These are phyloP conservation scores for Dasysyrphus albostriatus DNA, from an alignment of 2,888 invertebrate genomes.

Conservation along the genomic window DNA sequence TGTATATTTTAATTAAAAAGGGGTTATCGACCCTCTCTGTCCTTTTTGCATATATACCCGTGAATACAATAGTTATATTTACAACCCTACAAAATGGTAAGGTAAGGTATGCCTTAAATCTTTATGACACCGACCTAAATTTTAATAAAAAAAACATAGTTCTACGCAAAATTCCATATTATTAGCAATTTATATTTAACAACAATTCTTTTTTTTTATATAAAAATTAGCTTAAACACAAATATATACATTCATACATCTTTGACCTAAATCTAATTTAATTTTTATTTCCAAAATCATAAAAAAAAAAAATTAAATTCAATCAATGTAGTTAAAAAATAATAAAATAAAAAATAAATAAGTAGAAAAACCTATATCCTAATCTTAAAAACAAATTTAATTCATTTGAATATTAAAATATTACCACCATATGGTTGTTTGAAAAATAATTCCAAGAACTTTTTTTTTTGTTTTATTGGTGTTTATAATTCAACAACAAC, in stretches of 20 bases:
- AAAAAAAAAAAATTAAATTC: constrained; percentile 12
- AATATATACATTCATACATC: not conserved
- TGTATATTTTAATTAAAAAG: too few species aligned
- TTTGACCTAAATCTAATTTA: not conserved
- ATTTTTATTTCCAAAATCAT: not conserved
- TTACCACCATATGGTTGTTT: constrained; percentile 56
- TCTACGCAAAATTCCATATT: too few species aligned
- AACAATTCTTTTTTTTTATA: not conserved
- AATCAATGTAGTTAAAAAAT: not conserved
- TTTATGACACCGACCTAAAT: too few species aligned
- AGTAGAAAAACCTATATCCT: not conserved
- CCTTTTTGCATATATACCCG: too few species aligned
- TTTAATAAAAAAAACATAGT: too few species aligned
- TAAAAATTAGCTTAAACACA: not conserved
- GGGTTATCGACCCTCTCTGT: too few species aligned
- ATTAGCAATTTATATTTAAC: too few species aligned
- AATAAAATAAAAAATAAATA: not conserved
- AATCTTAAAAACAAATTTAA: constrained; percentile 30
- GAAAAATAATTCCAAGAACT: constrained; percentile 26
- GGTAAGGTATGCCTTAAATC: too few species aligned
- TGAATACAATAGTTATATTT: too few species aligned
- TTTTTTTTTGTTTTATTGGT: not conserved
- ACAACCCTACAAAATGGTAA: too few species aligned
- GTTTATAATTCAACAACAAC: constrained; percentile 1
- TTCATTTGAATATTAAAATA: constrained; percentile 48